Evolutionary conservation across 1,140 invertebrate species (phyloP), one percentile per base, ranked within the genome.

Genomic region (Lepidurus arcticus): DNA sequence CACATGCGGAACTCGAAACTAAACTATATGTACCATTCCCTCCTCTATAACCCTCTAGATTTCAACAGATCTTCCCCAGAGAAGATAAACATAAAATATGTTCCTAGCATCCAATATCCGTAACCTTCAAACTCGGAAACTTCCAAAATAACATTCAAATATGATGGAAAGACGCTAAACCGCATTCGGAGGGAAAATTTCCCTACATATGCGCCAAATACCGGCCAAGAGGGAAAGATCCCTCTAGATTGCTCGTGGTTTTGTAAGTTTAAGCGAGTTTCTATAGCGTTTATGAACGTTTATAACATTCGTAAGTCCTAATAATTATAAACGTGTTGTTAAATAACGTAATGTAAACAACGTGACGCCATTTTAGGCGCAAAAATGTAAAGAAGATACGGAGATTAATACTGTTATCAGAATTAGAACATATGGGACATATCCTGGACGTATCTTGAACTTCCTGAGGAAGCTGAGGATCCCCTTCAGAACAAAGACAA

Each of bases 1-100:
- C 53, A 65, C 53, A 65, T 65, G 53, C 53, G 76, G 45, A 45
- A 47, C 8, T 42, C 42, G 26, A 42, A 76, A n/a, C 53, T 76
- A 26, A 76, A 53, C 76, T 65, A 10, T 13, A 47, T 53, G 21
- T 1, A 16, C 4, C 75, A 47, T 75, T 47, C 45, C 16, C 75
- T 76, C 11, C 42, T 13, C n/a, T 44, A 43, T 43, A 76, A 76
- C 16, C 13, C 10, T 21, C 16, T 16, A 44, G 10, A 47, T 42
- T 43, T 76, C 34, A 44, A n/a, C 34, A 75, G 26, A 34, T 13
- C n/a, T n/a, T 7, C 9, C 7, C 10, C 34, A 0, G n/a, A n/a
- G n/a, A n/a, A n/a, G n/a, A n/a, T 13, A 7, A 21, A 42, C 7
- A 75, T 42, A n/a, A 75, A 34, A 42, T 16, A 42, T 75, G 26